Base-by-base conservation (phyloP, 1,140 invertebrate species). In the Drosophila arawakana region DNA sequence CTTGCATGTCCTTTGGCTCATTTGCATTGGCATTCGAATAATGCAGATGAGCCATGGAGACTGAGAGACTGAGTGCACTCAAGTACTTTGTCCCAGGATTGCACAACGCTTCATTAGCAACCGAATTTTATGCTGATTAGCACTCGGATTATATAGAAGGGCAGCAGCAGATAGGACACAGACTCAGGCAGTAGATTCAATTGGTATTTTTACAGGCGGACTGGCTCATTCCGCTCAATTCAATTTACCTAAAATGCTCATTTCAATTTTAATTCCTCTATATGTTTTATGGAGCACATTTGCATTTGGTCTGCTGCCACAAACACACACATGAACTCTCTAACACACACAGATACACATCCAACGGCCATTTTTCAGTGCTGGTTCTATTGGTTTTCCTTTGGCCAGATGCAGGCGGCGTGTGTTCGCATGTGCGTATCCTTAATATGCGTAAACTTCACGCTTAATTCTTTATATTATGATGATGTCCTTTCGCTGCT, bases 361-460 rank as follows among this genome's bases (percentile, higher is more conserved):
- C 4, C 34, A 67, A 63, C 73, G 46, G 76, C 83, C 82, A 86
- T 86, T 88, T 86, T 88, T 11, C 41, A 52, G 25, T 37, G 54
- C 25, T 47, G 61, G 43, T 60, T 70, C 35, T 69, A 57, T 79
- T 58, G 55, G 55, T 57, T 55, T 66, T 52, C 62, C 35, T 43
- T 60, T 41, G 61, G 68, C 71, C 83, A 86, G 84, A 86, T 86
- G 82, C 82, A 86, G 82, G 80, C 82, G 80, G 82, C 83, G 72
- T 74, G 58, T 61, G 71, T 73, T 73, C 70, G 71, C 66, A 83
- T 89, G 74, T 83, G 84, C 80, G 77, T 81, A 75, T 89, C 78
- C 73, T 86, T 91, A 91, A 91, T 85, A 91, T 89, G 83, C 89
- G 89, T 91, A 91, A 91, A 91, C 83, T 91, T 91, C 89, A 91